phyloP scores from a whole-genome alignment of 2,113 vertebrate genomes.

The Prolemur simus region DNA sequence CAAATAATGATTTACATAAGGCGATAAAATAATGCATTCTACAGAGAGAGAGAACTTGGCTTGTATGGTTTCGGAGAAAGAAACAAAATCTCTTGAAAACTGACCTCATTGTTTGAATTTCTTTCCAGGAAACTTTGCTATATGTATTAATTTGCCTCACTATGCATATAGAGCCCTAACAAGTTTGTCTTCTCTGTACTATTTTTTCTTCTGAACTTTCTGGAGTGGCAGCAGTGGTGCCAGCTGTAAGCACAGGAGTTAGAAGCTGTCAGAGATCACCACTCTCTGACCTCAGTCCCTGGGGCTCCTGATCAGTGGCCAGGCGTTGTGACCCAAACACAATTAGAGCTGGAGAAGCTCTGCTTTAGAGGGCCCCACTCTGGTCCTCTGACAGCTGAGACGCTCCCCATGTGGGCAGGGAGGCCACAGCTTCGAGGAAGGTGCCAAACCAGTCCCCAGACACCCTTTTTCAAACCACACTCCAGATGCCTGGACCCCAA shows the following conservation, averaged over 20 bases:
- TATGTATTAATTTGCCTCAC: neutral
- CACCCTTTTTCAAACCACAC: neutral
- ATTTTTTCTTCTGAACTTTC: neutral
- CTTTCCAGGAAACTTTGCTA: neutral
- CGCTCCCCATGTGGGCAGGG: neutral
- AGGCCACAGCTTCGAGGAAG: neutral
- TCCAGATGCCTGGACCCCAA: no score
- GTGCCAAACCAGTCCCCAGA: neutral
- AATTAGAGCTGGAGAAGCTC: neutral
- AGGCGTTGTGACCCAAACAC: neutral
- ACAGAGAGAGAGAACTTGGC: neutral
- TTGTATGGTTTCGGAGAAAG: neutral
- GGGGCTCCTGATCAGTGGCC: rapidly evolving
- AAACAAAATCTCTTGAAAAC: neutral
- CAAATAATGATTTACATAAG: conserved; percentile 17
- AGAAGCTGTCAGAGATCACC: neutral
- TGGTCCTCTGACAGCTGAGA: neutral
- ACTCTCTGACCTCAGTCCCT: neutral
- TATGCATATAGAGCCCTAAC: neutral
- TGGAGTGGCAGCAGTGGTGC: neutral
- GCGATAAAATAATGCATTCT: neutral
- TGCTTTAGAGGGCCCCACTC: neutral
- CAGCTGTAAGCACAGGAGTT: neutral
- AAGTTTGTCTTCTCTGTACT: neutral
- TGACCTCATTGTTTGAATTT: neutral